Evolutionary conservation across 1,140 invertebrate species (phyloP).

Genomic region (Drosophila yakuba): DNA sequence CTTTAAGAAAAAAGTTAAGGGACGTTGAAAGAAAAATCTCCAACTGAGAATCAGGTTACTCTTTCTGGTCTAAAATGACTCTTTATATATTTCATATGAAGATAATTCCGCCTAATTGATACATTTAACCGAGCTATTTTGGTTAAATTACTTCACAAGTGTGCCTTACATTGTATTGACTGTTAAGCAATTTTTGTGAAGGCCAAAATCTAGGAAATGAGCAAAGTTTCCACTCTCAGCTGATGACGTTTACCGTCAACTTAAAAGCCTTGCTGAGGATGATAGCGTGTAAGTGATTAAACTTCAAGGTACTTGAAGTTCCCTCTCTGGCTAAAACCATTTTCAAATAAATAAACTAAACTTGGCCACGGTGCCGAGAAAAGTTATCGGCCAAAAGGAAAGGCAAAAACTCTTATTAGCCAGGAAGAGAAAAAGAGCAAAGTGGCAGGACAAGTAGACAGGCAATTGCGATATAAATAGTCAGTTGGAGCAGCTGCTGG

Average conservation of each 20-base stretch:
- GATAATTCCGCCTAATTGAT: no score
- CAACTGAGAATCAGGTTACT: no score
- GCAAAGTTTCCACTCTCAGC: slow-evolving; percentile 19
- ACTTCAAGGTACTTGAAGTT: slow-evolving; percentile 69
- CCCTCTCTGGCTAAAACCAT: slow-evolving; percentile 45
- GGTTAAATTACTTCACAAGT: not conserved
- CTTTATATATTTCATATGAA: no score
- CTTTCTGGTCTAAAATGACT: no score
- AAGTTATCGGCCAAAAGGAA: slow-evolving; percentile 47
- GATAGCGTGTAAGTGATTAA: slow-evolving; percentile 70
- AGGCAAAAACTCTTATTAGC: slow-evolving; percentile 60
- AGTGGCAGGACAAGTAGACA: slow-evolving; percentile 46
- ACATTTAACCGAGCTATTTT: not conserved
- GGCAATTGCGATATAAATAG: slow-evolving; percentile 76
- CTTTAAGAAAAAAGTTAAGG: not conserved
- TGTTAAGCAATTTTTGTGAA: not conserved
- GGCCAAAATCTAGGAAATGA: not conserved
- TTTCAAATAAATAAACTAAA: slow-evolving; percentile 77
- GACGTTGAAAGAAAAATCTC: not conserved
- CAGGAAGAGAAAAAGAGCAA: slow-evolving; percentile 34
- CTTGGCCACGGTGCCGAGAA: slow-evolving; percentile 6
- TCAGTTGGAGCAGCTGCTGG: slow-evolving; percentile 45
- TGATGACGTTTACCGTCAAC: slow-evolving; percentile 12
- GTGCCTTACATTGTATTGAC: not conserved
- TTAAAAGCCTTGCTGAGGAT: slow-evolving; percentile 23